Conservation (phyloP, 1,140 invertebrate species). For the Eufriesea mexicana region DNA sequence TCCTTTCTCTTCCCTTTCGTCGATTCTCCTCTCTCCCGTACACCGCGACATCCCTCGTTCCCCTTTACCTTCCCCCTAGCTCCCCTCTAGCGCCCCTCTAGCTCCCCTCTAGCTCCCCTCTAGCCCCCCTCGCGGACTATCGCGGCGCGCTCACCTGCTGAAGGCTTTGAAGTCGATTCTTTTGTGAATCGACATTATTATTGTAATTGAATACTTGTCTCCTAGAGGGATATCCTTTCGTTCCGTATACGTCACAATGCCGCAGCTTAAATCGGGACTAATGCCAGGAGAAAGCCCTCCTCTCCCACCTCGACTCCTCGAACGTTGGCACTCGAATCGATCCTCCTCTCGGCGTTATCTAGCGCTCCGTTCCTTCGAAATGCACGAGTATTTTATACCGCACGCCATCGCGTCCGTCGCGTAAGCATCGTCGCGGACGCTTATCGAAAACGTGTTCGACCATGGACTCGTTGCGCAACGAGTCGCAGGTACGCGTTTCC, state of each 20-base stretch:
- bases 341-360: slow-evolving; percentile 10
- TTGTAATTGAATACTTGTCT: slow-evolving; percentile 77
- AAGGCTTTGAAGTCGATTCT: slow-evolving; percentile 73
- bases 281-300: slow-evolving; percentile 10
- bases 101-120: slow-evolving; percentile 9
- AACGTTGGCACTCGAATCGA: slow-evolving; percentile 16
- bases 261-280: slow-evolving; percentile 55
- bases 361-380: slow-evolving; percentile 14
- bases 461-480: background rate
- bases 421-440: slow-evolving; percentile 7
- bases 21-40: background rate
- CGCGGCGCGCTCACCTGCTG: slow-evolving; percentile 66
- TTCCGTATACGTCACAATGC: slow-evolving; percentile 33
- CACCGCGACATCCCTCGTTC: background rate
- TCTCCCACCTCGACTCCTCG: background rate
- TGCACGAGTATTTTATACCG: slow-evolving; percentile 1
- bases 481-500: background rate
- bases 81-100: too few species aligned
- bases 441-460: background rate
- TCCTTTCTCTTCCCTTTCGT: slow-evolving; percentile 11
- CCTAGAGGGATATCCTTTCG: slow-evolving; percentile 65
- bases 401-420: background rate
- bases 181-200: slow-evolving; percentile 75
- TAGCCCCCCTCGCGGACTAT: slow-evolving; percentile 37
- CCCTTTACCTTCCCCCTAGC: background rate